phyloP scores from a whole-genome alignment of 2,888 invertebrate genomes.

The Drosophila picticornis region DNA sequence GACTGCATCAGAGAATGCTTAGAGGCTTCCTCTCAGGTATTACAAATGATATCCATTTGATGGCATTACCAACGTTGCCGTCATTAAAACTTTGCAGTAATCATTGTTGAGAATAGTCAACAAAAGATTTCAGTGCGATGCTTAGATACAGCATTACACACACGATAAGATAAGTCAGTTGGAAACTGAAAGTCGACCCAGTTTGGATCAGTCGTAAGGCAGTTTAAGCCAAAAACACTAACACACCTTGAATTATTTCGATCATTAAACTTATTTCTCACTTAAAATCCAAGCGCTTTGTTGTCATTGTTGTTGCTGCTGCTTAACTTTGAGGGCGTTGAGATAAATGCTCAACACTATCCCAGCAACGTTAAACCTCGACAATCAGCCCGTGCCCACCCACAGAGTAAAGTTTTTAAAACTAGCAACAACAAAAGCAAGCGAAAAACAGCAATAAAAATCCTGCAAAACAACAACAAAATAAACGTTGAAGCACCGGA shows the following conservation, averaged over 20 bases:
- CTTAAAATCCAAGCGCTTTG: conserved; percentile 61
- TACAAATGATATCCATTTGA: not conserved
- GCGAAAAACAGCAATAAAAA: conserved; percentile 64
- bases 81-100: conserved; percentile 10
- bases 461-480: conserved; percentile 43
- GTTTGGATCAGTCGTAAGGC: conserved; percentile 48
- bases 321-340: conserved; percentile 49
- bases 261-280: conserved; percentile 75
- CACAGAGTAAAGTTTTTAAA: conserved; percentile 65
- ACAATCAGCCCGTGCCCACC: conserved; percentile 53
- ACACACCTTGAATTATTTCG: conserved; percentile 65
- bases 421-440: conserved; percentile 50
- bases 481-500: conserved; percentile 63
- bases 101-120: not conserved
- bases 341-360: conserved; percentile 67
- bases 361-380: conserved; percentile 60
- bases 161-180: conserved; percentile 11
- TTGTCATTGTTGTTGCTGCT: conserved; percentile 30
- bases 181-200: conserved; percentile 47
- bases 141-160: conserved; percentile 3
- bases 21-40: not conserved
- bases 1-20: not conserved
- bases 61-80: not conserved
- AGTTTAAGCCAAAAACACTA: conserved; percentile 41
- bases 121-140: not conserved